A percentile compares a stretch with the other conserved stretches of the same genome.
phyloP scores from a whole-genome alignment of 1,140 invertebrate species.

The Diorhabda sublineata region DNA sequence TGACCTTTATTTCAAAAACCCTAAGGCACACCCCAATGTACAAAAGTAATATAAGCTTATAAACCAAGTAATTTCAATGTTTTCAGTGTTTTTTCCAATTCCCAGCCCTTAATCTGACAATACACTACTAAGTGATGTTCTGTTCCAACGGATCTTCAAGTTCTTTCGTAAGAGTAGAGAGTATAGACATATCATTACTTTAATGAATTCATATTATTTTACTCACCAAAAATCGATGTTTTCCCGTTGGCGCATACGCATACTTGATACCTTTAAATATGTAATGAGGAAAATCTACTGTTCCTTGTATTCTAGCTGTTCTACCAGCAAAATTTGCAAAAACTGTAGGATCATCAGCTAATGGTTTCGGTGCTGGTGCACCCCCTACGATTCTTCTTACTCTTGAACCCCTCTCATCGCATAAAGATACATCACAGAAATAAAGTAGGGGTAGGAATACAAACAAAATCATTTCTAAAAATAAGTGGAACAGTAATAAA shows the following conservation, averaged over 20 bases:
- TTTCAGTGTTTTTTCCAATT: no score
- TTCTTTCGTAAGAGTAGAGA: no score
- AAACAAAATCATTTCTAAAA: background rate
- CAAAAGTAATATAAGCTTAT: no score
- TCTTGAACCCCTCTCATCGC: constrained; percentile 27
- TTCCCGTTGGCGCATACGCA: constrained; percentile 63
- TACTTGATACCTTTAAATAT: constrained; percentile 68
- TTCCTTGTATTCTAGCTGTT: constrained; percentile 52
- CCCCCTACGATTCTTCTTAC: constrained; percentile 59
- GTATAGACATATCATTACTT: no score
- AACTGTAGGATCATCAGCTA: constrained; percentile 58
- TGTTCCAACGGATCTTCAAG: no score
- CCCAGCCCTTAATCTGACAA: no score
- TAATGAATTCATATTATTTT: no score
- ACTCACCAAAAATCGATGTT: constrained; percentile 60
- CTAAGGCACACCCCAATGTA: no score
- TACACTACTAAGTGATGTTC: no score
- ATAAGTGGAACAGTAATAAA: background rate
- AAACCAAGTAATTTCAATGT: no score
- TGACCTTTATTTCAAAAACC: no score
- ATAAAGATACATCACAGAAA: background rate
- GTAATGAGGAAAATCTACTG: constrained; percentile 52
- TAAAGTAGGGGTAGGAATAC: background rate
- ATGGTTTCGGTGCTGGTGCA: constrained; percentile 51
- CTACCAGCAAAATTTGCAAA: constrained; percentile 53